A percentile compares a stretch with the other conserved stretches of the same genome.
Conservation (phyloP, 1,140 invertebrate genomes). For the Danaus melanippus region DNA sequence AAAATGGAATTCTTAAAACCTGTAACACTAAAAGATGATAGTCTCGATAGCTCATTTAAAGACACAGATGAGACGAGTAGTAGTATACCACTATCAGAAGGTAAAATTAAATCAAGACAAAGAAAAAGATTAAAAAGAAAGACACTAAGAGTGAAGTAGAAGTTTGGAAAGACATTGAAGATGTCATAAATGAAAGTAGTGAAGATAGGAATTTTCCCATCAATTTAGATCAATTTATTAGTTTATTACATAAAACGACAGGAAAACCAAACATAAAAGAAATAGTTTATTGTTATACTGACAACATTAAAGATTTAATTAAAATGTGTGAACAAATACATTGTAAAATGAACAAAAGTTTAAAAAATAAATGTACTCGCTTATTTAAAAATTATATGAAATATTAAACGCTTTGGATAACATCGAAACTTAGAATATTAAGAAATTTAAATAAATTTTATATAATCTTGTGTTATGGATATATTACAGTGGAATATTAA, state of each 20-base stretch:
- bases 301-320: conserved; percentile 20
- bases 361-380: conserved; percentile 28
- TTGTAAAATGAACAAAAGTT: no score
- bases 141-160: no score
- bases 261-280: conserved; percentile 24
- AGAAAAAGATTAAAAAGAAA: no score
- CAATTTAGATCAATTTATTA: conserved; percentile 23
- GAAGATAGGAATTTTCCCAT: conserved; percentile 15
- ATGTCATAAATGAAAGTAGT: no score
- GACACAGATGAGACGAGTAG: conserved; percentile 14
- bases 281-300: no score
- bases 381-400: conserved; percentile 23
- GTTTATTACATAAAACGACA: conserved; percentile 20
- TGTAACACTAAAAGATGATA: background rate
- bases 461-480: conserved; percentile 8
- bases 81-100: conserved; percentile 15
- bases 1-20: no score
- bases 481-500: conserved; percentile 28
- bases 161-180: conserved; percentile 21
- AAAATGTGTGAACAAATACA: no score
- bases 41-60: conserved; percentile 5
- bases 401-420: conserved; percentile 13
- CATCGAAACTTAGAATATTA: conserved; percentile 9
- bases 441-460: background rate
- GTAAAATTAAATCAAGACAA: conserved; percentile 13